Evolutionary conservation across 2,888 invertebrate species (phyloP).

Genomic region (Dicyrtomina minuta): DNA sequence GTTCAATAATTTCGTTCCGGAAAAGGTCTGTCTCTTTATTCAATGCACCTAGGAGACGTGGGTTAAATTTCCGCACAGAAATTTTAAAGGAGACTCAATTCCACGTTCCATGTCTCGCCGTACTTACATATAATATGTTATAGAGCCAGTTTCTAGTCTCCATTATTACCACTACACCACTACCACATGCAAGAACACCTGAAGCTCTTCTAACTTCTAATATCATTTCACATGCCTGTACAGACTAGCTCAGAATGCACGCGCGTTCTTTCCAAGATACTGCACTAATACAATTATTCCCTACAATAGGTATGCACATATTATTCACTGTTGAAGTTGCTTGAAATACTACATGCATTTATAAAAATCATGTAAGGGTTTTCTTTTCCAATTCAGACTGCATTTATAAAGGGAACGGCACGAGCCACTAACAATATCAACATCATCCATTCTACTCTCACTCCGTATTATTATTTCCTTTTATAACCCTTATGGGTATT

Average conservation of each 20-base stretch:
- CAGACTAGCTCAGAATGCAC: no score
- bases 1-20: conserved; percentile 50
- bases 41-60: conserved; percentile 1
- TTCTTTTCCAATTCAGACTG: background rate
- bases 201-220: conserved; percentile 7
- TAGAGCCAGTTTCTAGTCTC: background rate
- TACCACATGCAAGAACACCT: conserved; percentile 18
- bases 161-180: background rate
- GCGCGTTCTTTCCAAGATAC: no score
- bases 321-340: no score
- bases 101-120: conserved; percentile 15
- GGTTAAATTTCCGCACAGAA: conserved; percentile 12
- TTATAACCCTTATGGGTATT: background rate
- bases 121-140: no score
- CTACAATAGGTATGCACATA: no score
- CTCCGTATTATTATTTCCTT: background rate
- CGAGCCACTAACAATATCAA: conserved; percentile 28
- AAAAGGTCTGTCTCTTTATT: conserved; percentile 34
- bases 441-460: conserved; percentile 6
- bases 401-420: conserved; percentile 19
- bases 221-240: background rate
- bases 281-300: no score
- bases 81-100: conserved; percentile 4
- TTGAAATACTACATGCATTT: no score
- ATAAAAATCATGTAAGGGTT: background rate